Conservation (phyloP, 2,113 vertebrate species). For the Martes martes region DNA sequence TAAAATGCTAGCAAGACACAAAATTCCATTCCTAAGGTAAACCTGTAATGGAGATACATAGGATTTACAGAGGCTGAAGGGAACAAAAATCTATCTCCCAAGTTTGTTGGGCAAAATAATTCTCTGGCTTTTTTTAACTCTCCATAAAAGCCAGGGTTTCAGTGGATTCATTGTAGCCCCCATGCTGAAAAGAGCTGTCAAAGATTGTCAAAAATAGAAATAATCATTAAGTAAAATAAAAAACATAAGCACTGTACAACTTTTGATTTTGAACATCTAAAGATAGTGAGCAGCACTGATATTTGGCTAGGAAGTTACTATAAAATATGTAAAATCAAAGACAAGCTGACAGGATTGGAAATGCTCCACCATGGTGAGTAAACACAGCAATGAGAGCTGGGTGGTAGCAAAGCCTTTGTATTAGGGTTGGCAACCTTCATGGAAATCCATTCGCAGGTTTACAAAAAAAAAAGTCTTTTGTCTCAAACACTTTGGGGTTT, state of each 20-base stretch:
- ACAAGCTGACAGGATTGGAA: conserved; percentile 50
- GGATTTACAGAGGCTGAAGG: not conserved
- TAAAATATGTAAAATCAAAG: conserved; percentile 62
- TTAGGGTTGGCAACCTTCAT: not conserved
- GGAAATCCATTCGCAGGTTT: conserved; percentile 16
- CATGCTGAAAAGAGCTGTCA: conserved; percentile 42
- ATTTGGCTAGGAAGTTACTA: conserved; percentile 64
- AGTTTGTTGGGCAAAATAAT: conserved; percentile 43
- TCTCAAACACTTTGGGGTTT: not conserved
- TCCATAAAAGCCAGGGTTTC: conserved; percentile 61
- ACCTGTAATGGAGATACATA: not conserved
- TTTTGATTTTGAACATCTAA: conserved; percentile 70
- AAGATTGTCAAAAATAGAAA: conserved; percentile 63
- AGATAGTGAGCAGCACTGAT: conserved; percentile 56
- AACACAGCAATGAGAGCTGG: not conserved
- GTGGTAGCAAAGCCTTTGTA: not conserved
- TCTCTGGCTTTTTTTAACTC: conserved; percentile 35
- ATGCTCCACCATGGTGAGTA: not conserved
- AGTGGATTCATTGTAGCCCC: conserved; percentile 4
- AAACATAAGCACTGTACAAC: conserved; percentile 52
- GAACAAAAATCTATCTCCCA: not conserved
- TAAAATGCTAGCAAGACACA: conserved; percentile 62
- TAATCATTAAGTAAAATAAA: conserved; percentile 65
- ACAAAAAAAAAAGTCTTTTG: conserved; percentile 21
- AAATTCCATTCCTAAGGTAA: conserved; percentile 59